Conservation (phyloP, 2,797 vertebrate genomes). For the Cercopithecus petaurista region DNA sequence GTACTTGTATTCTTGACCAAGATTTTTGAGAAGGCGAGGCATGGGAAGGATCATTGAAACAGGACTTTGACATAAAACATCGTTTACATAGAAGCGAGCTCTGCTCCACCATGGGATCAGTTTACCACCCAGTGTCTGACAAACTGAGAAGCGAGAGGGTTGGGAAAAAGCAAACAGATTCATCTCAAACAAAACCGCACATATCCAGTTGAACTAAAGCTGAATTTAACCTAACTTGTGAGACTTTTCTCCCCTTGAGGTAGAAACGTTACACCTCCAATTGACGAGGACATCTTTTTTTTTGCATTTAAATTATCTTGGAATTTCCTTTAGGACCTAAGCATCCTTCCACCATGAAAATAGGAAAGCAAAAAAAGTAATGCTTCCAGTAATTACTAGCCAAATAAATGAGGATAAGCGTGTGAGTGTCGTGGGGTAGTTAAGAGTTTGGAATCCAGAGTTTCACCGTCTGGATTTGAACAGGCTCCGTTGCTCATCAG, state of each 20-base stretch:
- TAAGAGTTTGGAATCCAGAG: not conserved
- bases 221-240: not conserved
- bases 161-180: not conserved
- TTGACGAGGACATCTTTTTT: slow-evolving; percentile 16
- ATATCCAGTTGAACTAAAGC: not conserved
- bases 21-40: slow-evolving; percentile 43
- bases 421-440: not conserved
- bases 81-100: not conserved
- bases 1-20: slow-evolving; percentile 31
- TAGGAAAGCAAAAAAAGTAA: not conserved
- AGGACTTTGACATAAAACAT: not conserved
- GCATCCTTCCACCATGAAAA: not conserved
- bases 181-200: not conserved
- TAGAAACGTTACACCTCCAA: not conserved
- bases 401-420: not conserved
- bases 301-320: slow-evolving; percentile 19
- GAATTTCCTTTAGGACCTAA: slow-evolving; percentile 3
- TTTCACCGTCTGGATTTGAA: not conserved
- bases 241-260: not conserved
- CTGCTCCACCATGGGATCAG: not conserved
- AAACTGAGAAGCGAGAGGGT: not conserved
- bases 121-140: not conserved
- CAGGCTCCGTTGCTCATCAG: not conserved
- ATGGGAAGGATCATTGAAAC: not conserved
- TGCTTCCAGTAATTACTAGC: not conserved